Base-by-base conservation (phyloP, 2,113 vertebrate species). In the Paracanthobrama guichenoti region DNA sequence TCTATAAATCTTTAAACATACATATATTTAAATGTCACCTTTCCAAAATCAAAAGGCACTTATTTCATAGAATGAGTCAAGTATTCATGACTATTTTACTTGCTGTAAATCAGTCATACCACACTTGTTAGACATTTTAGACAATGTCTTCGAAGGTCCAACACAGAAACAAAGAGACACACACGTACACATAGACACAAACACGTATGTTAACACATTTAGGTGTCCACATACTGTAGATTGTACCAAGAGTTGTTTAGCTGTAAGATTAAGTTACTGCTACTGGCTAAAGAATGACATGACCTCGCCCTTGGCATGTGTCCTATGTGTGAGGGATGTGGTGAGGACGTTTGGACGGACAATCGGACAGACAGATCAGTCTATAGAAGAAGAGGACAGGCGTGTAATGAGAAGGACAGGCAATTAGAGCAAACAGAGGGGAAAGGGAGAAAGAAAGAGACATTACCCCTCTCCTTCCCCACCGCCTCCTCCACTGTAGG, bases 381-480 rank as follows among this genome's bases (percentile, higher is more conserved):
- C 35, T 64, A 78, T 44, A 59, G 62, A 35, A 83, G 81, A 50
- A 86, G 39, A 84, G 75, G 85, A 66, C 82, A 83, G 71, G 76
- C 66, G 16, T 84, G 72, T 81, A 46, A 84, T 83, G 86, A 83
- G 87, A 64, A 83, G 74, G 66, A 55, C 81, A 83, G 85, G 81
- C 85, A 84, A 84, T 73, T 73, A 31, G 81, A 84, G 78, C 84
- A 74, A 84, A 71, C 69, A 85, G 66, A 83, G 86, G 66, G 85
- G 80, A 85, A 55, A 80, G 84, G 77, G 66, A 86, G 84, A 86
- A 77, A 81, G 84, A 87, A 87, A 86, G 82, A 84, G 78, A 88
- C 85, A 86, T 88, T 88, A 88, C 87, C 87, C 85, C 78, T 88
- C 87, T 87, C 84, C 84, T 88, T 85, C 87, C 83, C 82, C 87